Conservation (phyloP, 1,140 invertebrate genomes). For the Asobara japonica region DNA sequence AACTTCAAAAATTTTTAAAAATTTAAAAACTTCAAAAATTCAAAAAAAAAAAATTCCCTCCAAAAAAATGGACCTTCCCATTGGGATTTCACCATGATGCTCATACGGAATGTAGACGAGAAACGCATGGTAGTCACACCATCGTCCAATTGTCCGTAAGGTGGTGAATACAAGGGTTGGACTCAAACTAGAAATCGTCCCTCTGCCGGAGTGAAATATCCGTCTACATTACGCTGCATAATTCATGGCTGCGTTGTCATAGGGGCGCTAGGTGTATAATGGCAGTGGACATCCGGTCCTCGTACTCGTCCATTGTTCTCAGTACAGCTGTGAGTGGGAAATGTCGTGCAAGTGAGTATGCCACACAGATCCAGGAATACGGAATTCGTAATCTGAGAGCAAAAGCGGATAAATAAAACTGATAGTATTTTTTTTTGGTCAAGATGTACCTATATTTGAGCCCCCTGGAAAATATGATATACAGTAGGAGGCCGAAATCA, state of each 20-base stretch:
- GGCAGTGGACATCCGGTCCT: slow-evolving; percentile 3
- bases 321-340: slow-evolving; percentile 6
- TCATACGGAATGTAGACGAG: not conserved
- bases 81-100: too few species aligned
- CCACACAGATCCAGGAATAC: not conserved
- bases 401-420: not conserved
- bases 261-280: slow-evolving; percentile 13
- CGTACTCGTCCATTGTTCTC: not conserved
- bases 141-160: not conserved
- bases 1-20: too few species aligned
- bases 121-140: not conserved
- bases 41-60: too few species aligned
- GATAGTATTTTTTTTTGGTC: too few species aligned
- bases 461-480: too few species aligned
- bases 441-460: too few species aligned
- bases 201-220: slow-evolving; percentile 8
- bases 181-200: slow-evolving; percentile 10
- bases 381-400: not conserved
- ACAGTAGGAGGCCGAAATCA: too few species aligned
- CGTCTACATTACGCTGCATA: slow-evolving; percentile 16
- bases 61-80: too few species aligned
- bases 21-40: too few species aligned
- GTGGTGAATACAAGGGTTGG: not conserved
- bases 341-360: not conserved
- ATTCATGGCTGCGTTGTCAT: slow-evolving; percentile 4